Percentiles rank a stretch among this genome's conserved stretches.
phyloP scores from a whole-genome alignment of 2,888 invertebrate genomes.

The Siphlonurus alternatus region DNA sequence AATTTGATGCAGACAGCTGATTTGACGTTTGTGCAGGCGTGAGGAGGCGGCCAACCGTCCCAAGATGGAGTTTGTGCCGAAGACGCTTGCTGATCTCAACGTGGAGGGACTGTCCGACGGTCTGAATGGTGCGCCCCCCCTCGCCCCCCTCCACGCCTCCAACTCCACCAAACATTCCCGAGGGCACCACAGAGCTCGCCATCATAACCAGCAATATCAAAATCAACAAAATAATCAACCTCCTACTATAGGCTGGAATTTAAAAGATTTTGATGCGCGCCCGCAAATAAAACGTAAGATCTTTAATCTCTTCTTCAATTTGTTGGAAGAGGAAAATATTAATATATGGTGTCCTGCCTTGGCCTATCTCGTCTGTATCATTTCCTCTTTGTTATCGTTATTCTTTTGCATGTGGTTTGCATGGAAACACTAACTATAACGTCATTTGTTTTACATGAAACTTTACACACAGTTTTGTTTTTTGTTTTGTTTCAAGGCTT shows the following conservation, averaged over 20 bases:
- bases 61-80: conserved; percentile 79
- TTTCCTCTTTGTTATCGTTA: too few relatives aligned
- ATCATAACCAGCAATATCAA: conserved; percentile 26
- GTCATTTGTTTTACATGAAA: too few relatives aligned
- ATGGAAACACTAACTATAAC: too few relatives aligned
- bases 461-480: too few relatives aligned
- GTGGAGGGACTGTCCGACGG: conserved; percentile 51
- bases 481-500: too few relatives aligned
- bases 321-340: too few relatives aligned
- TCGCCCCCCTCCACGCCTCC: conserved; percentile 17
- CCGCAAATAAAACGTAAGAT: neutral
- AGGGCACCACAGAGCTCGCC: conserved; percentile 22
- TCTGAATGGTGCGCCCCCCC: conserved; percentile 46
- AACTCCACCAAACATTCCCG: conserved; percentile 20
- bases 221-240: conserved; percentile 22
- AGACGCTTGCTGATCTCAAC: conserved; percentile 73
- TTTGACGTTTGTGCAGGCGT: too few relatives aligned
- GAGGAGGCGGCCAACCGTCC: conserved; percentile 80
- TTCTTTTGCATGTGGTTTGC: too few relatives aligned
- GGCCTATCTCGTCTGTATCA: neutral
- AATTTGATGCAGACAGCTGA: too few relatives aligned
- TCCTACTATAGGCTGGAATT: neutral
- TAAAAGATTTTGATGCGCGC: too few relatives aligned
- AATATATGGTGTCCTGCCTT: neutral
- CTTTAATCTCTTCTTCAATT: neutral